These are phyloP conservation scores for Chironomus tepperi DNA, from an alignment of 1,140 invertebrate genomes.

Conservation along the genomic window DNA sequence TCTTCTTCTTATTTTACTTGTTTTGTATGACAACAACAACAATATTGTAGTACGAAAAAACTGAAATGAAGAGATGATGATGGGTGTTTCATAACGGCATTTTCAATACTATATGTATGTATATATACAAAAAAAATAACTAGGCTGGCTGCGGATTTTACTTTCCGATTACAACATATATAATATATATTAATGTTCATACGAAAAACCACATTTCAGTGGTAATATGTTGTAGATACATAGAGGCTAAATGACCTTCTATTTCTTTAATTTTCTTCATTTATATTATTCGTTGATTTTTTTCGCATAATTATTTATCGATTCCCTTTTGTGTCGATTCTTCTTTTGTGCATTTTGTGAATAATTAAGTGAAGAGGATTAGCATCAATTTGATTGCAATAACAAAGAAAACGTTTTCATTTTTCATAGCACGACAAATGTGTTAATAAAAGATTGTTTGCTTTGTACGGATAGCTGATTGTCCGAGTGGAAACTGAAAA, in stretches of 20 bases:
- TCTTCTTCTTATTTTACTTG: neutral
- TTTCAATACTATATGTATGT: neutral
- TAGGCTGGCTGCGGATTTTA: conserved; percentile 11
- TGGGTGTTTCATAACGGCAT: conserved; percentile 5
- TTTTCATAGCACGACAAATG: no score
- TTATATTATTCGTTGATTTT: neutral
- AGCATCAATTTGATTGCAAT: no score
- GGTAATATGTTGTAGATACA: no score
- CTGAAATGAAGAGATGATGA: conserved; percentile 19
- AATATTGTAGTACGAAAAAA: conserved; percentile 15
- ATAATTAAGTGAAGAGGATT: no score
- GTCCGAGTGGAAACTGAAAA: no score
- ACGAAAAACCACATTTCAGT: no score
- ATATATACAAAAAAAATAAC: neutral
- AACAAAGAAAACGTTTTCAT: no score
- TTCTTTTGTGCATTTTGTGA: neutral
- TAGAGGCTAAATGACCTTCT: neutral
- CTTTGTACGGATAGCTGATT: no score
- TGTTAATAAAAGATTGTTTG: no score
- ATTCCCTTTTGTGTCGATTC: neutral
- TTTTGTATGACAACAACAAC: neutral
- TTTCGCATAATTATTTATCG: neutral
- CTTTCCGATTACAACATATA: conserved; percentile 8
- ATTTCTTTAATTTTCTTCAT: neutral
- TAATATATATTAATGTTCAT: neutral